A percentile compares a stretch with the other conserved stretches of the same genome.
Evolutionary conservation across 64 coral and sea anemone species (phyloP).

Genomic region (Montipora efflorescens): DNA sequence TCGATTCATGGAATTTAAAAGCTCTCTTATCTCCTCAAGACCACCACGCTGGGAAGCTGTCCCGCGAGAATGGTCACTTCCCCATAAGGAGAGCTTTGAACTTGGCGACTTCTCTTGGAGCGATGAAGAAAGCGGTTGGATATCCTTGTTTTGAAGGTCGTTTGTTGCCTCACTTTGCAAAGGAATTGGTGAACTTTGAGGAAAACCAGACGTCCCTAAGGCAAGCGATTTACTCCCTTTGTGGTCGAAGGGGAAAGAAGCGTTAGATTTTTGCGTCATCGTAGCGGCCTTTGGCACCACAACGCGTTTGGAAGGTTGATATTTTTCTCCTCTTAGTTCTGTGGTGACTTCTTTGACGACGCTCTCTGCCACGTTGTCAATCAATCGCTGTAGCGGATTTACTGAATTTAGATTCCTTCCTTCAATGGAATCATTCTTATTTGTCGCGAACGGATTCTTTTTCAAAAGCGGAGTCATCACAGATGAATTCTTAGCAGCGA

Average conservation of each 20-base stretch:
- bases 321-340: neutral
- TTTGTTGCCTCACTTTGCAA: no score
- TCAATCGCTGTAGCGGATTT: constrained; percentile 34
- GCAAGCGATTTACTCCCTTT: neutral
- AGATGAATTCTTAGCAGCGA: constrained; percentile 12
- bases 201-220: neutral
- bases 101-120: neutral
- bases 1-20: neutral
- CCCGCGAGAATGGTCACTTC: neutral
- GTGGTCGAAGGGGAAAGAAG: neutral
- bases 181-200: neutral
- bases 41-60: neutral
- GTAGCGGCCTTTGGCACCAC: neutral
- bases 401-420: neutral
- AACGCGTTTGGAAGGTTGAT: constrained; percentile 15
- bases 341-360: constrained; percentile 61
- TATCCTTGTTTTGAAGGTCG: neutral
- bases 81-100: neutral
- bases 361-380: constrained; percentile 66
- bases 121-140: neutral
- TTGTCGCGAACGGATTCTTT: neutral
- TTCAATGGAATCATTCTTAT: neutral
- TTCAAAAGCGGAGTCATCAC: neutral
- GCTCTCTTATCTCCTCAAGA: neutral
- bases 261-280: neutral